These are phyloP conservation scores for Steatocranus sp. DNA, from an alignment of 2,797 vertebrate species.

Conservation along the genomic window DNA sequence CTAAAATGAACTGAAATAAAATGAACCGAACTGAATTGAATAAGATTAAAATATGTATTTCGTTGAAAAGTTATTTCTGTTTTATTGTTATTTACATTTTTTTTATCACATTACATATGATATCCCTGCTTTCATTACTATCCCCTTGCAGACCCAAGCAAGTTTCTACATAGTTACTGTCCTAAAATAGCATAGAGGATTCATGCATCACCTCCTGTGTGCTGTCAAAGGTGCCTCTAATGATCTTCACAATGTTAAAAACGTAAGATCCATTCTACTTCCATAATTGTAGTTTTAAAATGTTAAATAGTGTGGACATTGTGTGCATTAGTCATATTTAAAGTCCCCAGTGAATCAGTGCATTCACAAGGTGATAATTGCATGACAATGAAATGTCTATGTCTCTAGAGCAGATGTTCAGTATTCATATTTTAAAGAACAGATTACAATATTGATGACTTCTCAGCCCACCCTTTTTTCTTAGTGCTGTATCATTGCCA, in stretches of 20 bases:
- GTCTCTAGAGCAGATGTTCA: neutral
- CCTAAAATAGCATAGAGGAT: conserved; percentile 16
- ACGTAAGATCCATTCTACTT: neutral
- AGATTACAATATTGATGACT: conserved; percentile 21
- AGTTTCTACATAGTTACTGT: conserved; percentile 8
- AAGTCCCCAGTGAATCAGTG: neutral
- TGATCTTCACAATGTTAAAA: neutral
- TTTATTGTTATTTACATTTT: neutral
- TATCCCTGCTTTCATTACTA: neutral
- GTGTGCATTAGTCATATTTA: neutral
- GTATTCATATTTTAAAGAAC: conserved; percentile 15
- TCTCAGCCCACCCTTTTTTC: neutral
- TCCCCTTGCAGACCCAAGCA: neutral
- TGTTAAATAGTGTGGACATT: neutral
- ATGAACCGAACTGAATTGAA: neutral
- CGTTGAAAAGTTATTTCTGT: rapidly evolving
- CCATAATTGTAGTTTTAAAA: neutral
- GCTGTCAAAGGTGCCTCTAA: neutral
- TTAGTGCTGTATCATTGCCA: neutral
- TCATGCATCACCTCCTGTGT: neutral
- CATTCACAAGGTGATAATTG: neutral
- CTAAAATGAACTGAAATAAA: neutral
- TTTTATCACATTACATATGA: neutral
- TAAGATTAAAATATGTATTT: neutral
- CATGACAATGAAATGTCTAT: neutral